Conservation (phyloP, 2,113 vertebrate species). For the Entosphenus tridentatus region DNA sequence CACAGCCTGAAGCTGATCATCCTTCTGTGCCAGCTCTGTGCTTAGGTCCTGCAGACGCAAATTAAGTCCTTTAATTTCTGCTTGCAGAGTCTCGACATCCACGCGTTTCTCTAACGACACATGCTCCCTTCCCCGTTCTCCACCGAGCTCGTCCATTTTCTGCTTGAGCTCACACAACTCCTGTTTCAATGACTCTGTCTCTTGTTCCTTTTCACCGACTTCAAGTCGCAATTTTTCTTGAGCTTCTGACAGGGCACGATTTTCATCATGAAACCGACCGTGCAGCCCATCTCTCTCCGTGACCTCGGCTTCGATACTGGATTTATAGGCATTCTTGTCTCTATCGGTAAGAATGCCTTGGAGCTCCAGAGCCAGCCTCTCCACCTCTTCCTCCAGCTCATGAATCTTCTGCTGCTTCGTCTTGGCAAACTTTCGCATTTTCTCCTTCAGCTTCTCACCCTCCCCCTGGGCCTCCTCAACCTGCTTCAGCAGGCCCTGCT, state of each 20-base stretch:
- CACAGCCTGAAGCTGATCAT: conserved; percentile 14
- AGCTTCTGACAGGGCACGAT: no score
- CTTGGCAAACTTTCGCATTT: conserved; percentile 89
- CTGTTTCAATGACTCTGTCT: conserved; percentile 22
- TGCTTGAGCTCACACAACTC: conserved; percentile 20
- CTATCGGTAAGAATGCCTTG: no score
- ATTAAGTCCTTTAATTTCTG: background rate
- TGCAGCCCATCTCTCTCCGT: no score
- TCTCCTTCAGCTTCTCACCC: conserved; percentile 58
- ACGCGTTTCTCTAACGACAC: no score
- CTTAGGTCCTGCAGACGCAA: conserved; percentile 36
- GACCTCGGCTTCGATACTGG: no score
- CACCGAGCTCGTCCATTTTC: conserved; percentile 15
- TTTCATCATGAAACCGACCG: no score
- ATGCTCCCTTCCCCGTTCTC: no score
- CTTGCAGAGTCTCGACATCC: no score
- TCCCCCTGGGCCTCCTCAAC: conserved; percentile 44
- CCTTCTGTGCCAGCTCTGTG: conserved; percentile 48
- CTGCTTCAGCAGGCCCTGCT: conserved; percentile 34
- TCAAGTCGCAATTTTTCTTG: no score
- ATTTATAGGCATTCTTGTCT: no score
- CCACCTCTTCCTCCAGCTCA: conserved; percentile 80
- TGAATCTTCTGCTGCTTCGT: conserved; percentile 83
- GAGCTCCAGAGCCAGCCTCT: conserved; percentile 25
- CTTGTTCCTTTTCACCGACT: conserved; percentile 15